phyloP scores from a whole-genome alignment of 2,888 invertebrate species.

The Eupithecia subumbrata region DNA sequence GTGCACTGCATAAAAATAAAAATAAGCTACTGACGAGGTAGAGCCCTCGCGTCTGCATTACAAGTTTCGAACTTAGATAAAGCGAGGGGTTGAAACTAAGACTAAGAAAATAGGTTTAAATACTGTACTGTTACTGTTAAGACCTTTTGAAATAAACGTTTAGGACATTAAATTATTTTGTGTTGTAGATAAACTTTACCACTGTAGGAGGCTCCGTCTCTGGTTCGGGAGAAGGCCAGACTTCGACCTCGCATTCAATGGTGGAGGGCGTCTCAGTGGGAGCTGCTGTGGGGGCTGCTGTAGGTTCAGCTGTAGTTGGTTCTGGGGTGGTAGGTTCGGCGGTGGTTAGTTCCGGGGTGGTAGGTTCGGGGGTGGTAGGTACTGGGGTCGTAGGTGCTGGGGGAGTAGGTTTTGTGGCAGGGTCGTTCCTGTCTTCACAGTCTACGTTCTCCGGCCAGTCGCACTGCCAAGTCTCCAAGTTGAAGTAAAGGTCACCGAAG shows the following conservation, averaged over 20 bases:
- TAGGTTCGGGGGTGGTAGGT: slow-evolving; percentile 42
- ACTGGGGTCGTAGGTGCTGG: slow-evolving; percentile 20
- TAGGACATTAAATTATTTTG: neutral
- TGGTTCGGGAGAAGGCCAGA: slow-evolving; percentile 32
- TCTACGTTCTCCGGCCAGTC: slow-evolving; percentile 86
- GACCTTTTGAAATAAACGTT: too few relatives aligned
- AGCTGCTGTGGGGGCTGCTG: slow-evolving; percentile 9
- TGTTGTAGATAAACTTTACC: slow-evolving; percentile 21
- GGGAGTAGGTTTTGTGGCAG: slow-evolving; percentile 40
- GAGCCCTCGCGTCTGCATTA: too few relatives aligned
- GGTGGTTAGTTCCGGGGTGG: slow-evolving; percentile 25
- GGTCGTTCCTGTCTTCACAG: slow-evolving; percentile 74
- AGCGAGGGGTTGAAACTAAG: too few relatives aligned
- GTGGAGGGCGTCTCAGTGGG: slow-evolving; percentile 42
- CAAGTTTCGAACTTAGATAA: too few relatives aligned
- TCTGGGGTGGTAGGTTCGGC: slow-evolving; percentile 12
- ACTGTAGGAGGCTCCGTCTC: slow-evolving; percentile 23
- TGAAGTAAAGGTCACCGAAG: slow-evolving; percentile 83
- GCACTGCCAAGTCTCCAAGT: slow-evolving; percentile 80
- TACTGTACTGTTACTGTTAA: too few relatives aligned
- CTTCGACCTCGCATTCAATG: slow-evolving; percentile 33
- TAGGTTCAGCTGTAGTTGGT: slow-evolving; percentile 17
- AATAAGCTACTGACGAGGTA: too few relatives aligned
- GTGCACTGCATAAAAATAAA: too few relatives aligned
- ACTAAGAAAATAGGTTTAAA: too few relatives aligned